Evolutionary conservation across 2,888 invertebrate species (phyloP).

Genomic region (Morpho helenor): DNA sequence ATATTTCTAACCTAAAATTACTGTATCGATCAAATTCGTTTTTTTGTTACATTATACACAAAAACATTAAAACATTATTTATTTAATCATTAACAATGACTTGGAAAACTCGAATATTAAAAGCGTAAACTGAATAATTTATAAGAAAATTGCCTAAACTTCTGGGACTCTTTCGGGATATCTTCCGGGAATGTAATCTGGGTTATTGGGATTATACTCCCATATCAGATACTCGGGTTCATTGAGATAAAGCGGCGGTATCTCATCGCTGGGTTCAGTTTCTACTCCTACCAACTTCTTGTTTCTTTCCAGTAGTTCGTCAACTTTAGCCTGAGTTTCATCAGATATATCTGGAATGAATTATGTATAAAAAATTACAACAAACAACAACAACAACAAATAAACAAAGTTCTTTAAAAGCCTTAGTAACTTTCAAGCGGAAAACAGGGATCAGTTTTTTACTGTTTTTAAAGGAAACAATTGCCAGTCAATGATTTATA

Average conservation of each 20-base stretch:
- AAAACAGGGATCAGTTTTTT: no score
- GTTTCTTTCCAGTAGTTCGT: conserved; percentile 69
- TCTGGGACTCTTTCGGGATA: conserved; percentile 62
- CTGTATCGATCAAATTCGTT: no score
- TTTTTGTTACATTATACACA: no score
- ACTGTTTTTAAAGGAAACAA: no score
- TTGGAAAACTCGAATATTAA: no score
- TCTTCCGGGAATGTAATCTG: conserved; percentile 59
- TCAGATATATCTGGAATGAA: conserved; percentile 59
- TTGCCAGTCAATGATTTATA: no score
- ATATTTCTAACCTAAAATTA: no score
- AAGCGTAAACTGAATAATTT: background rate
- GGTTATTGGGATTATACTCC: conserved; percentile 74
- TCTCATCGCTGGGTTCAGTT: conserved; percentile 61
- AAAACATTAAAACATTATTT: no score
- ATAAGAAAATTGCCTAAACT: conserved; percentile 37
- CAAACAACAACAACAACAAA: no score
- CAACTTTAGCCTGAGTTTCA: conserved; percentile 58
- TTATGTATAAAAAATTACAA: background rate
- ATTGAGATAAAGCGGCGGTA: conserved; percentile 66
- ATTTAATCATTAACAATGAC: no score
- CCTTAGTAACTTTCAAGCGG: no score
- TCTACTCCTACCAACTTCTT: conserved; percentile 52
- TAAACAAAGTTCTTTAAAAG: no score
- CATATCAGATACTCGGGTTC: conserved; percentile 73